phyloP scores from a whole-genome alignment of 2,888 invertebrate species.

The Tetragonisca angustula region DNA sequence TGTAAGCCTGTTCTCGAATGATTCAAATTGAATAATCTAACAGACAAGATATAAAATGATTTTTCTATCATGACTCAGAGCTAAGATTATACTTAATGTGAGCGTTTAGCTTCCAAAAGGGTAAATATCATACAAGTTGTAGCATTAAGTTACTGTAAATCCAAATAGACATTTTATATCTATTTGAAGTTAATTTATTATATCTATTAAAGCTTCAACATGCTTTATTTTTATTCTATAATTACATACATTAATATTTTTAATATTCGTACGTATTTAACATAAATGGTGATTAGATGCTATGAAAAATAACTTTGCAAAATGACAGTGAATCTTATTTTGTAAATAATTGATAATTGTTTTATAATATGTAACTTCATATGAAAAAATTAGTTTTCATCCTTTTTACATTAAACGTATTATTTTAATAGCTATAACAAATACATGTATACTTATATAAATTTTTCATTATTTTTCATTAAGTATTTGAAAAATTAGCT shows the following conservation, averaged over 20 bases:
- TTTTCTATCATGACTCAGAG: conserved; percentile 25
- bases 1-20: not conserved
- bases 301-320: conserved; percentile 5
- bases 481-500: conserved; percentile 66
- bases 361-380: not conserved
- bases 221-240: not conserved
- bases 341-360: not conserved
- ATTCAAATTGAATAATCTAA: not conserved
- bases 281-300: not conserved
- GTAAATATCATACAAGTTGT: not conserved
- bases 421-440: not conserved
- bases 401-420: not conserved
- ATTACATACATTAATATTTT: not conserved
- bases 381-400: not conserved
- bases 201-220: too few relatives aligned
- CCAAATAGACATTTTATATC: not conserved
- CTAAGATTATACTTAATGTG: conserved; percentile 28
- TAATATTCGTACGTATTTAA: not conserved
- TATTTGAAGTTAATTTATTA: not conserved
- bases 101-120: conserved; percentile 8
- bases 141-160: not conserved
- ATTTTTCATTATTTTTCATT: not conserved
- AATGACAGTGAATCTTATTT: not conserved
- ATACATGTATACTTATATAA: too few relatives aligned
- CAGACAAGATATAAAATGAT: conserved; percentile 20